These are phyloP conservation scores for Trissolcus brochymenae DNA, from an alignment of 2,888 invertebrate species.

Conservation along the genomic window DNA sequence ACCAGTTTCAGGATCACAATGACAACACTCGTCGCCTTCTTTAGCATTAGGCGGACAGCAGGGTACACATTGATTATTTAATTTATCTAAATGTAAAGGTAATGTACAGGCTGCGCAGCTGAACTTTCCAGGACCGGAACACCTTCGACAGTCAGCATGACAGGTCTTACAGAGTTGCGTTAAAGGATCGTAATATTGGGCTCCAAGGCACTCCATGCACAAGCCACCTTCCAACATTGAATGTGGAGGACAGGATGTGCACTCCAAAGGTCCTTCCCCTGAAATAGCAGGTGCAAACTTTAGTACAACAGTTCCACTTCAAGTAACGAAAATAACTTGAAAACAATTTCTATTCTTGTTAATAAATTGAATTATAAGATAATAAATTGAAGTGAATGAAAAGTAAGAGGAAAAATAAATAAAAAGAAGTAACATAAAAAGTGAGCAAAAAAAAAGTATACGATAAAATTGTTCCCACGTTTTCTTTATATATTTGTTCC, in stretches of 20 bases:
- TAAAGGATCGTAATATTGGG: slow-evolving; percentile 84
- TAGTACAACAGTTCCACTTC: neutral
- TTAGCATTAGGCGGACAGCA: slow-evolving; percentile 81
- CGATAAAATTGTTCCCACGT: neutral
- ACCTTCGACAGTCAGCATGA: slow-evolving; percentile 82
- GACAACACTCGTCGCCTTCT: slow-evolving; percentile 81
- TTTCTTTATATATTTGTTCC: too few relatives aligned
- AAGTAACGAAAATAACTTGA: neutral
- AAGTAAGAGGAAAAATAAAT: neutral
- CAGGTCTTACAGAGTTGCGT: slow-evolving; percentile 84
- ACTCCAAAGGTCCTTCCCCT: slow-evolving; percentile 85
- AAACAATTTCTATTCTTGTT: too few relatives aligned
- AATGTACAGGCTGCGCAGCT: slow-evolving; percentile 83
- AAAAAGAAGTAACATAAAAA: neutral
- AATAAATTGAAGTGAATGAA: neutral
- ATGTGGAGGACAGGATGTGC: slow-evolving; percentile 84
- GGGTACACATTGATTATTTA: slow-evolving; percentile 86
- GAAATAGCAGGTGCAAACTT: slow-evolving; percentile 28
- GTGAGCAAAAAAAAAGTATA: neutral
- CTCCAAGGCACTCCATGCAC: slow-evolving; percentile 86
- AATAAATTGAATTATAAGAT: too few relatives aligned
- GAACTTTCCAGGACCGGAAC: slow-evolving; percentile 83
- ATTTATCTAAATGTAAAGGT: slow-evolving; percentile 82
- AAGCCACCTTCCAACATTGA: slow-evolving; percentile 85
- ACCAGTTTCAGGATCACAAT: slow-evolving; percentile 84